Conservation (phyloP, 2,888 invertebrate genomes). For the Ophion costatus region DNA sequence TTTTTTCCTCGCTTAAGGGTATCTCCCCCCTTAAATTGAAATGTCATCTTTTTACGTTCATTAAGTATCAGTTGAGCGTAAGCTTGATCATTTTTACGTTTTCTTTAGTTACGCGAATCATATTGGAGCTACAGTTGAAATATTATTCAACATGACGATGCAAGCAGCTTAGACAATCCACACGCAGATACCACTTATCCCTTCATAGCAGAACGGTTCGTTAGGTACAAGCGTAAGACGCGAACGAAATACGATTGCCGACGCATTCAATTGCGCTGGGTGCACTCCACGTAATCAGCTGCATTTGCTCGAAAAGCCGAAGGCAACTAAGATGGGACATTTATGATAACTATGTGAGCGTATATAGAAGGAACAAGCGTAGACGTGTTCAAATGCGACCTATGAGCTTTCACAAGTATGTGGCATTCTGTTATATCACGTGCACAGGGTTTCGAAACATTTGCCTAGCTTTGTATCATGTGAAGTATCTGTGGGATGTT, state of each 20-base stretch:
- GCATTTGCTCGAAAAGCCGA: constrained; percentile 28
- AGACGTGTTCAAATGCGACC: not conserved
- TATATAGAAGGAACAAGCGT: not conserved
- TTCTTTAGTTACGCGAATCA: not conserved
- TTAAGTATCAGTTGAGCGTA: not conserved
- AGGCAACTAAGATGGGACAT: constrained; percentile 6
- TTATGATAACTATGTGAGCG: constrained; percentile 29
- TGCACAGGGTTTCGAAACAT: not conserved
- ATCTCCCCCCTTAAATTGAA: no score
- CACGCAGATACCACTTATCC: not conserved
- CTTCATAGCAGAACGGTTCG: constrained; percentile 1
- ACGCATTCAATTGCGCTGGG: not conserved
- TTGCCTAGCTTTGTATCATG: not conserved
- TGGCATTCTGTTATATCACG: not conserved
- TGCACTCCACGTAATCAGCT: constrained; percentile 45
- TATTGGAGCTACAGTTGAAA: not conserved
- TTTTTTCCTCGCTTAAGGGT: no score
- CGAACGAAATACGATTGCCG: constrained; percentile 7
- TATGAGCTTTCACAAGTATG: no score
- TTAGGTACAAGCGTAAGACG: constrained; percentile 1
- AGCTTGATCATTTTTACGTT: not conserved
- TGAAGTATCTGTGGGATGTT: not conserved
- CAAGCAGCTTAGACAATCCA: constrained; percentile 2
- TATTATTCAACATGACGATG: not conserved
- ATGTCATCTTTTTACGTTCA: not conserved